Percentiles rank a stretch among this genome's conserved stretches.
These are phyloP conservation scores for Oscheius onirici DNA, from an alignment of 2,888 invertebrate species.

Conservation along the genomic window DNA sequence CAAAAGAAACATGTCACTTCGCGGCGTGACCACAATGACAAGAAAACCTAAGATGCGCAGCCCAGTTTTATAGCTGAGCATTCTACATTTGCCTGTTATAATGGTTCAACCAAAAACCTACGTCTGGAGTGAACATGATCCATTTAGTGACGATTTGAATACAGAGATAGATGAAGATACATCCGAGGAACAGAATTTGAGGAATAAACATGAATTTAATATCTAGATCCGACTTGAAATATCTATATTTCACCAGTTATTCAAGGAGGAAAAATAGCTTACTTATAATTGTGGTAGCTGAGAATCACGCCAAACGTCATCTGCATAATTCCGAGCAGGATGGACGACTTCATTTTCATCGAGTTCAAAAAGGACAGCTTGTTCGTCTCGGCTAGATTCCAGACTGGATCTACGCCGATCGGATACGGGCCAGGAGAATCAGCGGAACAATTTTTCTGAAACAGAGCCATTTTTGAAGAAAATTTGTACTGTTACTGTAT, in stretches of 20 bases:
- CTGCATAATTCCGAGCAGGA: constrained; percentile 92
- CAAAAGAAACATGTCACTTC: too few species aligned
- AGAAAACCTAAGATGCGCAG: too few species aligned
- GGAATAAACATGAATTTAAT: constrained; percentile 93
- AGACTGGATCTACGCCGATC: constrained; percentile 84
- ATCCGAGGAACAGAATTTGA: constrained; percentile 87
- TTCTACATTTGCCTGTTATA: too few species aligned
- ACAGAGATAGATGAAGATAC: constrained; percentile 94
- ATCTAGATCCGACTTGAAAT: constrained; percentile 79
- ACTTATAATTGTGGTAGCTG: constrained; percentile 75
- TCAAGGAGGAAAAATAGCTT: constrained; percentile 6
- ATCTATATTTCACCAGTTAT: constrained; percentile 69
- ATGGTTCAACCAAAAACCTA: constrained; percentile 18
- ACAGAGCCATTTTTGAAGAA: too few species aligned
- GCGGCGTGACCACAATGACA: too few species aligned
- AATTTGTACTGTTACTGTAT: too few species aligned
- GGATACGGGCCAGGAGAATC: constrained; percentile 79
- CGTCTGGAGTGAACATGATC: constrained; percentile 77
- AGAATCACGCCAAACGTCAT: constrained; percentile 95
- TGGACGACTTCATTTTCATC: constrained; percentile 95
- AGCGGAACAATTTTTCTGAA: not conserved
- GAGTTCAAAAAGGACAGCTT: constrained; percentile 89
- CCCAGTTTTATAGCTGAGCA: too few species aligned
- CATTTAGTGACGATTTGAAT: constrained; percentile 95
- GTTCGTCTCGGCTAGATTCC: constrained; percentile 60